Percentiles rank a stretch among this genome's conserved stretches.
Conservation (phyloP, 2,797 vertebrate genomes). For the Anableps anableps region DNA sequence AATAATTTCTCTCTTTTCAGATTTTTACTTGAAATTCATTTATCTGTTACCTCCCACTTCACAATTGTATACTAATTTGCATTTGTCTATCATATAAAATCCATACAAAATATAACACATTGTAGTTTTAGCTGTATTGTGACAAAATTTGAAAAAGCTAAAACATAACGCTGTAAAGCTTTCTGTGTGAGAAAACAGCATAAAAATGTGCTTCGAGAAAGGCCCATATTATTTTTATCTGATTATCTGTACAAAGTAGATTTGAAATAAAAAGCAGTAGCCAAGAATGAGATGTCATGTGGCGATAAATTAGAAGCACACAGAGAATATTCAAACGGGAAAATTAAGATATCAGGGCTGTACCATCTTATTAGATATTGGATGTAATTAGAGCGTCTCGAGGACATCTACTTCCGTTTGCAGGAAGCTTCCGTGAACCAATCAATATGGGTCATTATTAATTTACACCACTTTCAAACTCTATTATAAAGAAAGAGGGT, state of each 20-base stretch:
- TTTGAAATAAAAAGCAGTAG: conserved; percentile 22
- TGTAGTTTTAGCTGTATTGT: background rate
- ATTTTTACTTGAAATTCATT: background rate
- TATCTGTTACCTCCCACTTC: background rate
- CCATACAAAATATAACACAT: background rate
- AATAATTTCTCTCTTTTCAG: background rate
- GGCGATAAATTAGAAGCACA: conserved; percentile 15
- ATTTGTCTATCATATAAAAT: background rate
- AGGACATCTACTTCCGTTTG: conserved; percentile 47
- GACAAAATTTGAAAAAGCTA: background rate
- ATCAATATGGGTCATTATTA: conserved; percentile 74
- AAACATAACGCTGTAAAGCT: background rate
- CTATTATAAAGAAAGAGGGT: conserved; percentile 40
- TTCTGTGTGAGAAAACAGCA: conserved; percentile 14
- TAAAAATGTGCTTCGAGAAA: background rate
- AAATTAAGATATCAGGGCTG: conserved; percentile 33
- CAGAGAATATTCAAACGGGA: conserved; percentile 9
- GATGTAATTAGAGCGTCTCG: conserved; percentile 54
- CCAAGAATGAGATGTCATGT: background rate
- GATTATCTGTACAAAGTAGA: background rate
- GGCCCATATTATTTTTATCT: background rate
- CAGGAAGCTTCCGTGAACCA: conserved; percentile 57
- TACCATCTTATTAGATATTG: conserved; percentile 32
- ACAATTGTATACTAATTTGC: background rate
- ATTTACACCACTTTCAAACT: conserved; percentile 69